A percentile compares a stretch with the other conserved stretches of the same genome.
Evolutionary conservation across 2,888 invertebrate genomes (phyloP).

Genomic region (Aphodius granarius): DNA sequence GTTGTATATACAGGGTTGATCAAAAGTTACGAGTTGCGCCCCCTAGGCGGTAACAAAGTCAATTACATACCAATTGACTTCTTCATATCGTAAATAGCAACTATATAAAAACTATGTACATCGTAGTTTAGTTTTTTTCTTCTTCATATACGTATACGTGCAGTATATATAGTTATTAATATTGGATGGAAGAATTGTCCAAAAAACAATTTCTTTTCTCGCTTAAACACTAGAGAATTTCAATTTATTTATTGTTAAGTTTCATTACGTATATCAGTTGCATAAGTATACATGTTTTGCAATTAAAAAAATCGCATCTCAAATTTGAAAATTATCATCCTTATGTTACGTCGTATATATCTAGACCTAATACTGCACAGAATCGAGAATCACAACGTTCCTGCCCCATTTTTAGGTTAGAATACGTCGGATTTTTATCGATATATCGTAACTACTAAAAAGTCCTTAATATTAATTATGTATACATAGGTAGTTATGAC

Average conservation of each 20-base stretch:
- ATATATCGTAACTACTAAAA: conserved; percentile 8
- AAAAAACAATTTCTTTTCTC: not conserved
- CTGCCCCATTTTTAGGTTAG: not conserved
- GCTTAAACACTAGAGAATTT: not conserved
- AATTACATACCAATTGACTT: conserved; percentile 27
- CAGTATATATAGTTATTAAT: conserved; percentile 21
- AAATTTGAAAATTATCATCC: not conserved
- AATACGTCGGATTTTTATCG: not conserved
- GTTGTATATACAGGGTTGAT: not conserved
- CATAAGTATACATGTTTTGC: conserved; percentile 31
- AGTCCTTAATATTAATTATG: conserved; percentile 1
- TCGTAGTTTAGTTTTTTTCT: conserved; percentile 30
- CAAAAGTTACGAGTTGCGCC: conserved; percentile 13
- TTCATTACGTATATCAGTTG: conserved; percentile 38
- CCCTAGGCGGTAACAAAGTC: conserved; percentile 22
- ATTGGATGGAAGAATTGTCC: not conserved
- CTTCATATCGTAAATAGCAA: conserved; percentile 35
- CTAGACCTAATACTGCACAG: conserved; percentile 39
- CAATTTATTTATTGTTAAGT: not conserved
- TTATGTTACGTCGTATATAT: not conserved
- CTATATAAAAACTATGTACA: conserved; percentile 47
- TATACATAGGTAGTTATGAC: conserved; percentile 4
- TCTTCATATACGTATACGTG: conserved; percentile 36
- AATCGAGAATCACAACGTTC: conserved; percentile 16
- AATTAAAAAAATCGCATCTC: not conserved